Conservation (phyloP, 2,113 vertebrate species). For the Caranx melampygus region DNA sequence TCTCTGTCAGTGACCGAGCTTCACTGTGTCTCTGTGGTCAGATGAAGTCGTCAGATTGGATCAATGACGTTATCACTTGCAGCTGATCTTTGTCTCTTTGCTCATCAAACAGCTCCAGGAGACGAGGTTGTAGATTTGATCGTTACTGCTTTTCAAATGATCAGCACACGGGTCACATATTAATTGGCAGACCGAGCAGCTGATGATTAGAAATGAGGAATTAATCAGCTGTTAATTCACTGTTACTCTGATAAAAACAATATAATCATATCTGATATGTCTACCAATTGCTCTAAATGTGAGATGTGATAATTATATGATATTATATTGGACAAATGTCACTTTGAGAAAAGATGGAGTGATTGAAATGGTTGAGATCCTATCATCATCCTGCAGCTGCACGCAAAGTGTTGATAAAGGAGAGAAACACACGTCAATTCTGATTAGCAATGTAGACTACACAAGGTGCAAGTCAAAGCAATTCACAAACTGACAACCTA, state of each 20-base stretch:
- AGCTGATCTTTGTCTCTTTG: conserved; percentile 10
- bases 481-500: conserved; percentile 2
- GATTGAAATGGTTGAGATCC: background rate
- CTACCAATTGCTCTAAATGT: background rate
- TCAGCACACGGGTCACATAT: conserved; percentile 11
- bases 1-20: background rate
- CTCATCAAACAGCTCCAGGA: conserved; percentile 13
- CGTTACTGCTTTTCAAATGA: background rate
- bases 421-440: background rate
- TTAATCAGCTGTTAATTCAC: conserved; percentile 16
- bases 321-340: background rate
- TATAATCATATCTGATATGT: background rate
- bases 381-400: background rate
- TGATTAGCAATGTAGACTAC: conserved; percentile 10
- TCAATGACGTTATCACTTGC: conserved; percentile 50
- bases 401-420: background rate
- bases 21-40: conserved; percentile 12
- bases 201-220: background rate
- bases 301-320: background rate
- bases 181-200: background rate
- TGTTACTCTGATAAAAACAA: background rate
- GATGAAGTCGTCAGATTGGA: conserved; percentile 41
- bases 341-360: background rate
- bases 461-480: background rate
- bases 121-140: background rate